phyloP scores from a whole-genome alignment of 2,113 vertebrate genomes.

The human region DNA sequence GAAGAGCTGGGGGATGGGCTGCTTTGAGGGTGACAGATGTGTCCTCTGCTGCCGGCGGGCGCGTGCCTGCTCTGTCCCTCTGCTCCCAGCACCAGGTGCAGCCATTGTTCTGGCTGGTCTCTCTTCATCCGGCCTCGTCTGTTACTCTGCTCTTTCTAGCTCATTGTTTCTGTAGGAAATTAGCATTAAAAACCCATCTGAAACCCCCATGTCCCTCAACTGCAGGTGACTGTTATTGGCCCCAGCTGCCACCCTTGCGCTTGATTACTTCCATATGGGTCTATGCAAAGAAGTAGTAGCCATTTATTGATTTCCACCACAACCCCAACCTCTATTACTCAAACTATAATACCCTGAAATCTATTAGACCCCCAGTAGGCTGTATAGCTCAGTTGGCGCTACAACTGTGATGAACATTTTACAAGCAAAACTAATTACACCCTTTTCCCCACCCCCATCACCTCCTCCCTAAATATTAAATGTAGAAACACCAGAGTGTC shows the following conservation, averaged over 20 bases:
- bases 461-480: slow-evolving; percentile 78
- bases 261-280: slow-evolving; percentile 98
- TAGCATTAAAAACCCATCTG: slow-evolving; percentile 88
- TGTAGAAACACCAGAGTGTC: slow-evolving; percentile 74
- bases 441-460: slow-evolving; percentile 63
- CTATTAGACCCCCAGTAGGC: slow-evolving; percentile 79
- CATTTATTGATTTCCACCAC: slow-evolving; percentile 83
- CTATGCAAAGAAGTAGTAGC: slow-evolving; percentile 84
- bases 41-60: slow-evolving; percentile 87
- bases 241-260: slow-evolving; percentile 97
- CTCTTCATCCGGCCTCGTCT: slow-evolving; percentile 87
- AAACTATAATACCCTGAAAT: slow-evolving; percentile 83
- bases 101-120: slow-evolving; percentile 92
- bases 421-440: slow-evolving; percentile 85
- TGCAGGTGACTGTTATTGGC: slow-evolving; percentile 98
- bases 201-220: slow-evolving; percentile 85
- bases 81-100: slow-evolving; percentile 95
- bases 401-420: slow-evolving; percentile 82
- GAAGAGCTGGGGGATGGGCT: slow-evolving; percentile 72
- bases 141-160: slow-evolving; percentile 83
- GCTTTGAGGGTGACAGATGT: slow-evolving; percentile 91
- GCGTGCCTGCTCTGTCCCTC: slow-evolving; percentile 85
- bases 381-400: slow-evolving; percentile 77
- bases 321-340: slow-evolving; percentile 65
- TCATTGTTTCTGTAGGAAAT: slow-evolving; percentile 88